Base-by-base conservation (phyloP, 1,140 invertebrate genomes). In the Wasmannia auropunctata region DNA sequence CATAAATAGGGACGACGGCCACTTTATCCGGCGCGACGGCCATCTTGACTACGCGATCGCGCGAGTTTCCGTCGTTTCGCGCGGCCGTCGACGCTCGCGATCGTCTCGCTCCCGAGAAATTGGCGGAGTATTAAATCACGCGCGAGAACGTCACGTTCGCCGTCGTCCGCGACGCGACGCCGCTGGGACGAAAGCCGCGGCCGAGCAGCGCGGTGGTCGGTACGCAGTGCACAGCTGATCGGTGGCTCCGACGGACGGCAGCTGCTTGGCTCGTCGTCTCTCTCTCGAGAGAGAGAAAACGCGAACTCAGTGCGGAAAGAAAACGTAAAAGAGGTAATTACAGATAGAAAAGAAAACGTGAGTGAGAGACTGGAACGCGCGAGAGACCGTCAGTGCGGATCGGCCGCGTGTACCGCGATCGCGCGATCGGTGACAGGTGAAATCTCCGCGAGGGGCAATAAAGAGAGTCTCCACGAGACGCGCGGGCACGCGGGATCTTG, bases 151-250 rank as follows among this genome's bases (percentile, higher is more conserved):
- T 11, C 49, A 51, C 16, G 25, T 0, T 0, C 8, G 34, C 3
- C 62, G 34, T 25, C 54, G 37, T 16, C 22, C 16, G 19, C 14
- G 25, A 25, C 31, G 49, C 28, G 19, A 5, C 10, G 25, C 10
- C 60, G 60, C n/a, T 25, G 7, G 34, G n/a, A 25, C 75, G 84
- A 40, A 65, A 79, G 60, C 43, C 10, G 51, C 62, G 34, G 63
- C 62, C 10, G 84, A 58, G 51, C 34, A 28, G 72, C 81, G 81
- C 72, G 31, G 81, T 85, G 43, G 56, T 85, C 83, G 28, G 76
- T 76, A 87, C 88, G 87, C 89, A 92, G 92, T 91, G 88, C 91
- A 93, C 92, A 93, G 92, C 92, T 93, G 92, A 93, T 93, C 92
- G 86, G 91, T 91, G 80, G 86, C 86, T 79, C 34, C 72, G 84